These are phyloP conservation scores for Achroia grisella DNA, from an alignment of 1,140 invertebrate genomes.

Conservation along the genomic window DNA sequence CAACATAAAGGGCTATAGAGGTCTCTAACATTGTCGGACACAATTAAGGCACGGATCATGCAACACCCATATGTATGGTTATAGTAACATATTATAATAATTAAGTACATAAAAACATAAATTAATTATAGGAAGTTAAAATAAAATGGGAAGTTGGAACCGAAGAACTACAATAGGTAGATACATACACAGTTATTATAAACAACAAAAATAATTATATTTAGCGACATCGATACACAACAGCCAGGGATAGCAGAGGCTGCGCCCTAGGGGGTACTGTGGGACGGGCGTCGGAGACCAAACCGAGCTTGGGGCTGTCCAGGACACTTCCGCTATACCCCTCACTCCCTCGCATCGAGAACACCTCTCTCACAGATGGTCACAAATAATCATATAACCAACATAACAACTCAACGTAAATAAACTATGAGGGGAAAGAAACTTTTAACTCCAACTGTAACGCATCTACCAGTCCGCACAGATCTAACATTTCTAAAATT, in stretches of 20 bases:
- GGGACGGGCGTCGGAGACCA: conserved; percentile 53
- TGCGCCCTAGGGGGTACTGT: conserved; percentile 59
- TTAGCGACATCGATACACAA: conserved; percentile 71
- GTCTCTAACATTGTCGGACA: conserved; percentile 62
- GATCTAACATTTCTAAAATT: conserved; percentile 23
- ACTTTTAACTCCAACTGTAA: conserved; percentile 41
- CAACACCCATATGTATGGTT: conserved; percentile 64
- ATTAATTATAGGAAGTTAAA: conserved; percentile 29
- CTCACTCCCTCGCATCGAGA: conserved; percentile 72
- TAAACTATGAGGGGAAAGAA: conserved; percentile 54
- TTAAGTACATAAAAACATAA: conserved; percentile 26
- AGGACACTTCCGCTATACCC: conserved; percentile 69
- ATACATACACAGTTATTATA: conserved; percentile 61
- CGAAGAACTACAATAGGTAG: conserved; percentile 55
- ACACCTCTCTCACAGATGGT: conserved; percentile 73
- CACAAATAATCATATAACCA: conserved; percentile 67
- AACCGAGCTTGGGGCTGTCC: conserved; percentile 64
- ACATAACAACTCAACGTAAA: conserved; percentile 57
- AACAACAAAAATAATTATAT: conserved; percentile 35
- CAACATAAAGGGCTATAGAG: conserved; percentile 69
- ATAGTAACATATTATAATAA: conserved; percentile 39
- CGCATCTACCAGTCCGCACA: conserved; percentile 43
- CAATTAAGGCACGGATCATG: conserved; percentile 68
- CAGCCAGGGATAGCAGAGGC: conserved; percentile 70
- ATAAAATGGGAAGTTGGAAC: conserved; percentile 32